Evolutionary conservation across 1,140 invertebrate species (phyloP).

Genomic region (Tetraneura akinire): DNA sequence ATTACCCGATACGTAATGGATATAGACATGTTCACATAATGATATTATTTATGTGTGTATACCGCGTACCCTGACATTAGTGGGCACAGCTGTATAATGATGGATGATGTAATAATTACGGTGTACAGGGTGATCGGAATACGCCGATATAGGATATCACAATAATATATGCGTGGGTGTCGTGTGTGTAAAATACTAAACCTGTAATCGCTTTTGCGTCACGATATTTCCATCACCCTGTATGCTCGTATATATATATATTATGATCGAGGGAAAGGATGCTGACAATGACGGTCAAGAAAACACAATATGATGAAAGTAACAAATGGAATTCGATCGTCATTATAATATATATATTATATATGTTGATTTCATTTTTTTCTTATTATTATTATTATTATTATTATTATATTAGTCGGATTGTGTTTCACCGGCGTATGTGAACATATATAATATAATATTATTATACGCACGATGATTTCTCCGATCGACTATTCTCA

Average conservation of each 20-base stretch:
- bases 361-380: constrained; percentile 48
- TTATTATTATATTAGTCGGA: constrained; percentile 38
- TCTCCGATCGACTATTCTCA: constrained; percentile 19
- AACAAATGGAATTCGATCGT: constrained; percentile 49
- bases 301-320: constrained; percentile 28
- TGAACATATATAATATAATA: too few species aligned
- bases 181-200: too few species aligned
- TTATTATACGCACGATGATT: constrained; percentile 11
- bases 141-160: too few species aligned
- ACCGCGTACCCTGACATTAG: too few species aligned
- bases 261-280: constrained; percentile 26
- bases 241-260: too few species aligned
- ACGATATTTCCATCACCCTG: too few species aligned
- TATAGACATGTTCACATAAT: too few species aligned
- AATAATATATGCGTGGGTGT: too few species aligned
- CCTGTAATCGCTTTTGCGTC: too few species aligned
- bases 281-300: constrained; percentile 41
- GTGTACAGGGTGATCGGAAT: not conserved
- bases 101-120: constrained; percentile 48
- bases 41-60: too few species aligned
- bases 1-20: too few species aligned
- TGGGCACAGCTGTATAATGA: not conserved
- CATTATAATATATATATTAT: constrained; percentile 37
- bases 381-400: constrained; percentile 32
- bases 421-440: constrained; percentile 25